Evolutionary conservation across 2,113 vertebrate species (phyloP).

Genomic region (Limanda limanda): DNA sequence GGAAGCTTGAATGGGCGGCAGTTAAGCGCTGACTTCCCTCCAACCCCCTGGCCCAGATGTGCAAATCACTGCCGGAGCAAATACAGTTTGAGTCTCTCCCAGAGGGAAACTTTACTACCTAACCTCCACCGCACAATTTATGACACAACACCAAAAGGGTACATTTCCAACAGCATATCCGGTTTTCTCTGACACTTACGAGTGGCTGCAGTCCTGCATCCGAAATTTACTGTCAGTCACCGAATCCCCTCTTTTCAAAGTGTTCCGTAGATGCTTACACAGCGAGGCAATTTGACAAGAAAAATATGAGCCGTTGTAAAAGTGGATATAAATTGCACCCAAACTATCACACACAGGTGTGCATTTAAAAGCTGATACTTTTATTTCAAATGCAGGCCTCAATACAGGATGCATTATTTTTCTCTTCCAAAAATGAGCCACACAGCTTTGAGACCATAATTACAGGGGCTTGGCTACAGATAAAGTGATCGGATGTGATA

Average conservation of each 20-base stretch:
- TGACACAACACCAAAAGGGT: constrained; percentile 64
- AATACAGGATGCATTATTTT: background rate
- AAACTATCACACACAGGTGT: background rate
- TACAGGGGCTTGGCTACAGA: constrained; percentile 30
- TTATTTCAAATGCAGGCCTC: constrained; percentile 29
- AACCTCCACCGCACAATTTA: constrained; percentile 63
- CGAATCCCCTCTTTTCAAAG: constrained; percentile 54
- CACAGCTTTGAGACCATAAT: constrained; percentile 24
- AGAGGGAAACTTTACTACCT: constrained; percentile 64
- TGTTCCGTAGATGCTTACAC: constrained; percentile 60
- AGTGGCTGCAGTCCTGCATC: constrained; percentile 56
- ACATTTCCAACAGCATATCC: constrained; percentile 63
- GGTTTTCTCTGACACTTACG: constrained; percentile 63
- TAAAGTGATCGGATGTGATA: constrained; percentile 6
- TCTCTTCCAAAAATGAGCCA: constrained; percentile 20
- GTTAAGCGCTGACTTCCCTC: constrained; percentile 36
- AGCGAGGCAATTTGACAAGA: constrained; percentile 57
- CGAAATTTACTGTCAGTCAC: constrained; percentile 65
- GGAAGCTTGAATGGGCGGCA: constrained; percentile 37
- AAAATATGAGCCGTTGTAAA: constrained; percentile 52
- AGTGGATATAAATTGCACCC: constrained; percentile 38
- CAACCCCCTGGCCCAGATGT: constrained; percentile 46
- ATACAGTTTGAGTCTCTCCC: constrained; percentile 47
- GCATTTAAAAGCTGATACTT: constrained; percentile 18
- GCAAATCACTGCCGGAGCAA: constrained; percentile 58